Evolutionary conservation across 2,888 invertebrate genomes (phyloP).

Genomic region (Stenotaenia linearis): DNA sequence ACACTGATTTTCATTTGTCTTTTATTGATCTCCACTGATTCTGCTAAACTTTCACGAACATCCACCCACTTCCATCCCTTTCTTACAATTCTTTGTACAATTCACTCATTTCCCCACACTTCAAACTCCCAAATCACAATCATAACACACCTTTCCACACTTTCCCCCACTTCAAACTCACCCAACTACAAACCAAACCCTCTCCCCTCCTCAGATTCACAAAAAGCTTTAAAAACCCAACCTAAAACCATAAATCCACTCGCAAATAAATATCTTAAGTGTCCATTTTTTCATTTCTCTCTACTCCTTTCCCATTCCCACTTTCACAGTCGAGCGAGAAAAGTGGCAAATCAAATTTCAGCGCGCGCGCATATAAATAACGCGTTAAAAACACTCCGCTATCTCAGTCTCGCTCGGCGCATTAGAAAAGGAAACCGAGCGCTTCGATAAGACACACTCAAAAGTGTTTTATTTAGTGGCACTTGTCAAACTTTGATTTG

Average conservation of each 20-base stretch:
- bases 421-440: background rate
- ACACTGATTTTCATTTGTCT: too few species aligned
- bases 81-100: too few species aligned
- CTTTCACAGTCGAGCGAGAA: background rate
- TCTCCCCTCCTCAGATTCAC: too few species aligned
- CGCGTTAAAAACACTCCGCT: background rate
- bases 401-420: background rate
- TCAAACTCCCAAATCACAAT: too few species aligned
- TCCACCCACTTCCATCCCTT: too few species aligned
- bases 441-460: background rate
- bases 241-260: background rate
- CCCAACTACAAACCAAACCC: too few species aligned
- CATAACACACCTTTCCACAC: too few species aligned
- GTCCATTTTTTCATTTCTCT: background rate
- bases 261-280: background rate
- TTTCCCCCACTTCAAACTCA: too few species aligned
- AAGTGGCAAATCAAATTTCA: slow-evolving; percentile 1
- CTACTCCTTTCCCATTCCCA: background rate
- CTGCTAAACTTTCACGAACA: too few species aligned
- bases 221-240: background rate
- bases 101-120: too few species aligned
- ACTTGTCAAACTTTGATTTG: background rate
- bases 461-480: background rate
- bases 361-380: background rate
- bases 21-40: too few species aligned